A percentile compares a stretch with the other conserved stretches of the same genome.
phyloP scores from a whole-genome alignment of 2,113 vertebrate species.

The Pan paniscus region DNA sequence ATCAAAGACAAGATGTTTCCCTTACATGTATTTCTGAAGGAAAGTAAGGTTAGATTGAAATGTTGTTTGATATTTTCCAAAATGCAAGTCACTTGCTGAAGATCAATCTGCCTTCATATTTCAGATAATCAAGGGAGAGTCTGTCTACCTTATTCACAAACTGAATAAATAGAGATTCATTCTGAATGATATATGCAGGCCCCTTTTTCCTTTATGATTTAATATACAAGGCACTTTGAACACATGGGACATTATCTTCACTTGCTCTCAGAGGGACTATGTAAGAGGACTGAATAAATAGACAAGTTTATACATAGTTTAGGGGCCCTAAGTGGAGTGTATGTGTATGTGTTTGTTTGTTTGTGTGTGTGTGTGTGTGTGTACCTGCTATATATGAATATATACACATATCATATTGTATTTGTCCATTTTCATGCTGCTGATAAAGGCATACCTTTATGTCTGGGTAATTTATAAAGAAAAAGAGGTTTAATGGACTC shows the following conservation, averaged over 20 bases:
- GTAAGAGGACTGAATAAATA: background rate
- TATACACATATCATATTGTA: background rate
- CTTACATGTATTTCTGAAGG: slow-evolving; percentile 34
- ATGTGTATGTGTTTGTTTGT: background rate
- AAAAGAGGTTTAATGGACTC: too few species aligned
- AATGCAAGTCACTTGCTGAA: background rate
- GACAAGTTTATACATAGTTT: background rate
- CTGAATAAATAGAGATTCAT: background rate
- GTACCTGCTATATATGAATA: too few species aligned
- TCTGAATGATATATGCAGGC: background rate
- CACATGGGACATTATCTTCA: background rate
- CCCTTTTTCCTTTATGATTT: background rate
- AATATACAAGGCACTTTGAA: background rate
- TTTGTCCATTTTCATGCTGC: too few species aligned
- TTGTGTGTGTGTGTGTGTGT: background rate
- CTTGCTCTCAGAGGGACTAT: background rate
- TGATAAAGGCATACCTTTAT: too few species aligned
- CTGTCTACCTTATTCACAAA: background rate
- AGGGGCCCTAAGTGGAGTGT: background rate
- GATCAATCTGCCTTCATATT: background rate
- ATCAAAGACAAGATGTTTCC: background rate
- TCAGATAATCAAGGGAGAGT: background rate
- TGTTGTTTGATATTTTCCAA: background rate
- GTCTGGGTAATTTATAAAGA: too few species aligned
- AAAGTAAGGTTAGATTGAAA: background rate